Conservation (phyloP, 2,113 vertebrate species). For the Tylochromis polylepis region DNA sequence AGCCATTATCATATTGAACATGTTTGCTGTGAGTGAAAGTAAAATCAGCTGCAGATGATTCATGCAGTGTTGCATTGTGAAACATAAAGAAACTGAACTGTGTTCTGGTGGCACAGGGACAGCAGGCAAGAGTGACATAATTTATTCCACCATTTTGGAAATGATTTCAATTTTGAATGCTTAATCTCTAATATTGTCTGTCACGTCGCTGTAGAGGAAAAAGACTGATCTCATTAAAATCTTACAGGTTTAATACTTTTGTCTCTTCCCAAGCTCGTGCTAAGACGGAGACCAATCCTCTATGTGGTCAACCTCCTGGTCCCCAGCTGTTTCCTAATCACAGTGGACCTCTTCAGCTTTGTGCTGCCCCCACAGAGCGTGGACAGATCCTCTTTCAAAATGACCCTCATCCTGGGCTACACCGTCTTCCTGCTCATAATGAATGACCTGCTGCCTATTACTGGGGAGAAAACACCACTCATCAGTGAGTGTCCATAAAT, state of each 20-base stretch:
- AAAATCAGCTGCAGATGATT: neutral
- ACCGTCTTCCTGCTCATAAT: constrained; percentile 77
- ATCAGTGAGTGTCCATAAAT: constrained; percentile 54
- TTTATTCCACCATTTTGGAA: no score
- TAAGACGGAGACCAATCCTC: constrained; percentile 14
- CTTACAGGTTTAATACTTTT: neutral
- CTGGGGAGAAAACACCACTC: constrained; percentile 60
- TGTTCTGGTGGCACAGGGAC: neutral
- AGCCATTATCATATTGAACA: neutral
- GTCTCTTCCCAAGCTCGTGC: neutral
- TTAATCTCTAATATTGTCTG: no score
- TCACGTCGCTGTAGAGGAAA: neutral
- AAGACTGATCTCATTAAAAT: neutral
- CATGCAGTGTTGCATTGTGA: no score
- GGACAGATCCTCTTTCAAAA: constrained; percentile 70
- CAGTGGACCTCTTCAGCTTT: constrained; percentile 76
- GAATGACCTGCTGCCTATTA: constrained; percentile 74
- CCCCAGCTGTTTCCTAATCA: constrained; percentile 74
- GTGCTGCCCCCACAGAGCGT: constrained; percentile 57
- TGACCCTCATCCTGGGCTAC: constrained; percentile 79
- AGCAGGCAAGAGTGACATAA: no score
- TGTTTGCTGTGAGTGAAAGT: neutral
- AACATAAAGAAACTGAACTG: neutral
- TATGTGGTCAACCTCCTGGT: constrained; percentile 76
- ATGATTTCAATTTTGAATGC: no score